Conservation (phyloP, 2,888 invertebrate genomes). For the Tetramorium bicarinatum region DNA sequence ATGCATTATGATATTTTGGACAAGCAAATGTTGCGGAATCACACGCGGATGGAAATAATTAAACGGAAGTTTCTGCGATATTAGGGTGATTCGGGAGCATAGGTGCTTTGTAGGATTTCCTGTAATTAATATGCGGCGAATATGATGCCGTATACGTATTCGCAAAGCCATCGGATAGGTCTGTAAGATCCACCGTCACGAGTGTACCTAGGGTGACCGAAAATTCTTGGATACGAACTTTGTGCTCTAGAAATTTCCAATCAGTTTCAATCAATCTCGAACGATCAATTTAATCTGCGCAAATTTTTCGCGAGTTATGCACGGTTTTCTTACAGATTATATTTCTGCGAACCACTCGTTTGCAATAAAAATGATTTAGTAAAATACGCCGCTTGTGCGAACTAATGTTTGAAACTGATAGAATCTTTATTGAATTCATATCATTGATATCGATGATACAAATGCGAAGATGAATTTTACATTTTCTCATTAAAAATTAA, state of each 20-base stretch:
- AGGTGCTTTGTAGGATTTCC: slow-evolving; percentile 82
- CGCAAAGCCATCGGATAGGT: slow-evolving; percentile 74
- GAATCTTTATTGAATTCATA: neutral
- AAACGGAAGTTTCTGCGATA: slow-evolving; percentile 21
- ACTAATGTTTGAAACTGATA: neutral
- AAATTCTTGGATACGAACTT: neutral
- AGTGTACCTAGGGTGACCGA: neutral
- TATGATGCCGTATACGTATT: slow-evolving; percentile 72
- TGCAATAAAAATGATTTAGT: neutral
- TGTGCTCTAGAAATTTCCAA: neutral
- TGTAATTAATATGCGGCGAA: slow-evolving; percentile 84
- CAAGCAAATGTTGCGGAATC: neutral
- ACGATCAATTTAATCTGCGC: neutral
- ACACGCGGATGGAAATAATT: neutral
- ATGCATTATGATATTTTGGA: neutral
- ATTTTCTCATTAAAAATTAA: neutral
- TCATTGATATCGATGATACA: neutral
- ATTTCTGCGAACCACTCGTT: neutral
- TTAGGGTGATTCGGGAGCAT: neutral
- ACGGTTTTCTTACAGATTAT: neutral
- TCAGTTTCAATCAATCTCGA: neutral
- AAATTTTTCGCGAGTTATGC: neutral
- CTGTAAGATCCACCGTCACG: slow-evolving; percentile 57
- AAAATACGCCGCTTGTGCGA: neutral
- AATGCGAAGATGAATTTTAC: neutral